Evolutionary conservation across 2,797 vertebrate genomes (phyloP), one percentile per base, ranked within the genome.

Genomic region (Hydrocynus forskahlii): DNA sequence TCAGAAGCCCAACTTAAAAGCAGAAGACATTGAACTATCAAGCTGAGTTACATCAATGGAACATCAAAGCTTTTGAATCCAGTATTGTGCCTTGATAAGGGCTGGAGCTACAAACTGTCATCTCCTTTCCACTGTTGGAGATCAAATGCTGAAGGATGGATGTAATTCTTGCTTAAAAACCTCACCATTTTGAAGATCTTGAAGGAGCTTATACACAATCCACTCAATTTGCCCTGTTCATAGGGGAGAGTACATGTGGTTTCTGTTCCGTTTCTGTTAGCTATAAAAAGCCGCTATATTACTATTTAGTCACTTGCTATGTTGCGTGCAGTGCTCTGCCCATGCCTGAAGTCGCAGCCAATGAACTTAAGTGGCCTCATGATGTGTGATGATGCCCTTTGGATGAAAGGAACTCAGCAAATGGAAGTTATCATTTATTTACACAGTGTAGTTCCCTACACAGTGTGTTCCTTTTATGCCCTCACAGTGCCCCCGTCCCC

Each of bases 351-450:
- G 13, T 23, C 21, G 1, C 19, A 35, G 29, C 35, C 52, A 19
- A 12, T n/a, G 76, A 43, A 25, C 25, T 63, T 29, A 50, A 12
- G 52, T 48, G 23, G 17, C n/a, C 69, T 17, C 13, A 0, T 45
- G 60, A 9, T 67, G n/a, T 38, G 14, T 13, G 13, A 16, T 52
- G 25, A 63, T 7, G 13, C 38, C 40, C 25, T 73, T 78, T 35
- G 25, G 69, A 78, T 74, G 29, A 78, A 82, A 67, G 71, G 9
- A n/a, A 43, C n/a, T 12, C n/a, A 43, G 7, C 67, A 69, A 67
- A 72, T 48, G 38, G 38, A 55, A 50, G 35, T 69, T 64, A 66
- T 81, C 70, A 81, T 50, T 63, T 76, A 72, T 83, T 82, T 64
- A 73, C 60, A 57, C 54, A 13, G 54, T 60, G 62, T 59, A 55